Percentiles rank a stretch among this genome's conserved stretches.
Evolutionary conservation across 2,113 vertebrate genomes (phyloP).

Genomic region (Asarcornis scutulata): DNA sequence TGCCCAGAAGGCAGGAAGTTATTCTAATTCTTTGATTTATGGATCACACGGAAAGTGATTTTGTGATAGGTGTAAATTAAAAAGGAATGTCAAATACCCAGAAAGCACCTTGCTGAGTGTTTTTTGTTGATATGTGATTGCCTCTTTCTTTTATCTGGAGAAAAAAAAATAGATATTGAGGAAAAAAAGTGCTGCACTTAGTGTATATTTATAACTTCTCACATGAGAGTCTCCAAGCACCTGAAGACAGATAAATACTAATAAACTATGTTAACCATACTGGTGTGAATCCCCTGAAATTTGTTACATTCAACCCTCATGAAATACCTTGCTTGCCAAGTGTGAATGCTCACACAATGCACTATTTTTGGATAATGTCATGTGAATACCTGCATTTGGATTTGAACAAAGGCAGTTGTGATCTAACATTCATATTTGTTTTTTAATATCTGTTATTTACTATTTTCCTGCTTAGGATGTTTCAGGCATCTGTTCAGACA

Average conservation of each 20-base stretch:
- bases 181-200: neutral
- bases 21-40: neutral
- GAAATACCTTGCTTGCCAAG: neutral
- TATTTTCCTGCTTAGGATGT: neutral
- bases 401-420: neutral
- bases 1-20: neutral
- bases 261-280: neutral
- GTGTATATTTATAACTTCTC: neutral
- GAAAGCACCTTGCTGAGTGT: neutral
- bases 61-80: constrained; percentile 3
- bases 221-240: neutral
- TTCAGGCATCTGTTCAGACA: neutral
- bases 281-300: neutral
- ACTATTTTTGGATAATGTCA: neutral
- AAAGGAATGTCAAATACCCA: neutral
- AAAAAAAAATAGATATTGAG: neutral
- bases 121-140: neutral
- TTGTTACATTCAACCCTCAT: neutral
- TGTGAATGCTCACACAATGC: accelerated
- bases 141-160: neutral
- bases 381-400: neutral
- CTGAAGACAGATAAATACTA: neutral
- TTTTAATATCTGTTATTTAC: neutral
- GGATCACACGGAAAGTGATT: neutral
- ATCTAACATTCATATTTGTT: neutral